These are phyloP conservation scores for Eupithecia centaureata DNA, from an alignment of 2,888 invertebrate genomes.

Conservation along the genomic window DNA sequence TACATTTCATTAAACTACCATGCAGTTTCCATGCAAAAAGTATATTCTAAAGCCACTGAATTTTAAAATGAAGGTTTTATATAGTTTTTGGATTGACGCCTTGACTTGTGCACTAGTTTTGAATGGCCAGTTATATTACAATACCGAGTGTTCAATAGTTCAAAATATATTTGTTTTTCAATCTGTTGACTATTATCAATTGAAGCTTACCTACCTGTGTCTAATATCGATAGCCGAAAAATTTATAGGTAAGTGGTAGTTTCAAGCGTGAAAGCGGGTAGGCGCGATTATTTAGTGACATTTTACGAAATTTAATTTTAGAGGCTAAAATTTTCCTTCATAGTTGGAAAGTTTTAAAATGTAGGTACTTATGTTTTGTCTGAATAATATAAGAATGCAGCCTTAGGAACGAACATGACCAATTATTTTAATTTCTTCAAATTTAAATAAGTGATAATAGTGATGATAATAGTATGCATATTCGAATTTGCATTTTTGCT, in stretches of 20 bases:
- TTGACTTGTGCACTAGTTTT: neutral
- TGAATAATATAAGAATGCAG: neutral
- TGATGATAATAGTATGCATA: neutral
- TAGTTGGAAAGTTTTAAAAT: neutral
- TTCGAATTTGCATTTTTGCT: neutral
- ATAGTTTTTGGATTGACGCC: neutral
- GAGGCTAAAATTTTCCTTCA: neutral
- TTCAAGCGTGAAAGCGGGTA: slow-evolving; percentile 15
- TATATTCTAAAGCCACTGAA: neutral
- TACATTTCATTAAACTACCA: neutral
- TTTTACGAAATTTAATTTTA: neutral
- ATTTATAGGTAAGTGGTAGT: slow-evolving; percentile 17
- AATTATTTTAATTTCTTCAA: neutral
- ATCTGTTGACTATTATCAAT: slow-evolving; percentile 1
- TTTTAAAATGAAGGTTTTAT: neutral
- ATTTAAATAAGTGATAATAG: neutral
- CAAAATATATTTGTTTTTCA: neutral
- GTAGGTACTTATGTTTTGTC: neutral
- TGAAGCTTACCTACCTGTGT: slow-evolving; percentile 37
- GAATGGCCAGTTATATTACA: neutral
- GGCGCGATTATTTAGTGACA: neutral
- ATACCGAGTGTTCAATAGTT: neutral
- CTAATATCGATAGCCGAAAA: slow-evolving; percentile 22
- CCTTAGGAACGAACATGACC: neutral
- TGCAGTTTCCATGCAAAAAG: neutral